Evolutionary conservation across 2,797 vertebrate species (phyloP).

Genomic region (Phataginus tetradactyla): DNA sequence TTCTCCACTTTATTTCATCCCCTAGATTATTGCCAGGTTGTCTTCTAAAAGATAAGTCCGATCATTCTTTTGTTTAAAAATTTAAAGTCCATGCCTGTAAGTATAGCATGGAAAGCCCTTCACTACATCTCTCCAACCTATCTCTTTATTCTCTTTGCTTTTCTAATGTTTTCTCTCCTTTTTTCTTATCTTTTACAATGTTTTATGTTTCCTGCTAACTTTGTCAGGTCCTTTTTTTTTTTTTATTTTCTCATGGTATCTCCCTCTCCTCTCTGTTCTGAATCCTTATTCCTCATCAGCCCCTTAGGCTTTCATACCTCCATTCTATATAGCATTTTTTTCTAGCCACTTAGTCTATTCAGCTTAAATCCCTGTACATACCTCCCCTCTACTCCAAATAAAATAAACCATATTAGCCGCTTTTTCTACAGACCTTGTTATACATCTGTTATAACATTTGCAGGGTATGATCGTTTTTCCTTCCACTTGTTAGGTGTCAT

Average conservation of each 20-base stretch:
- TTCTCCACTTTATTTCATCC: not conserved
- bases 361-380: not conserved
- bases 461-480: not conserved
- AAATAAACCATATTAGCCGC: not conserved
- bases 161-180: not conserved
- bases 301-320: not conserved
- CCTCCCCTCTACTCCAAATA: not conserved
- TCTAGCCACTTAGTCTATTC: not conserved
- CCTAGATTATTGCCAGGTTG: not conserved
- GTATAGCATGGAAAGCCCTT: not conserved
- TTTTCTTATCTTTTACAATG: not conserved
- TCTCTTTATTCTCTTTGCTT: not conserved
- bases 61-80: not conserved
- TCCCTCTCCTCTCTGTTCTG: not conserved
- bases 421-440: not conserved
- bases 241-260: not conserved
- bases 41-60: not conserved
- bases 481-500: not conserved
- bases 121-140: not conserved
- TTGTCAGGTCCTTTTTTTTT: conserved; percentile 21
- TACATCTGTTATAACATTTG: not conserved
- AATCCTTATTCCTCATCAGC: not conserved
- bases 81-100: not conserved
- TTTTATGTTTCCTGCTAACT: not conserved
- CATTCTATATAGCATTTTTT: not conserved